Conservation (phyloP, 1,140 invertebrate genomes). For the Ericerus pela region DNA sequence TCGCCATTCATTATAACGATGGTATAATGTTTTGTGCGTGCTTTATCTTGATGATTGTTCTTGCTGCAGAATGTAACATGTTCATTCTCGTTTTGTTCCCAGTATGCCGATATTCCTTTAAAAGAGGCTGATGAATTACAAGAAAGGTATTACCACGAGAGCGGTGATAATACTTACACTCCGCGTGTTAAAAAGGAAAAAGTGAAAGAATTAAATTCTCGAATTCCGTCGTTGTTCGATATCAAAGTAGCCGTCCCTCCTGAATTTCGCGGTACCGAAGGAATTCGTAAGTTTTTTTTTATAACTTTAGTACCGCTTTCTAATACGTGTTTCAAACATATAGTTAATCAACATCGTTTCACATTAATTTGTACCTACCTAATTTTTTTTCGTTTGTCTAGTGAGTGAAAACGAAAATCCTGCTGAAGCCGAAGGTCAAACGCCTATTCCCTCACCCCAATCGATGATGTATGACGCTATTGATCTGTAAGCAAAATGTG, state of each 20-base stretch:
- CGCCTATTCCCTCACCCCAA: background rate
- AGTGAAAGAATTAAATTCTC: background rate
- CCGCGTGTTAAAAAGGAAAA: background rate
- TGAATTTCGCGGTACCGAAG: background rate
- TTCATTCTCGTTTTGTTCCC: background rate
- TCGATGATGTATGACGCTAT: background rate
- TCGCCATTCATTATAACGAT: too few relatives aligned
- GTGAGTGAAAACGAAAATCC: background rate
- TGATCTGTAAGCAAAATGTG: background rate
- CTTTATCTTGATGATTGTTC: too few relatives aligned
- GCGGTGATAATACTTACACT: background rate
- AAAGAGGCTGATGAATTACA: slow-evolving; percentile 1
- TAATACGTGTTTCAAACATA: too few relatives aligned
- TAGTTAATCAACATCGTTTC: too few relatives aligned
- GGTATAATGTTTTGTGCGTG: too few relatives aligned
- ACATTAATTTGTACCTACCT: background rate
- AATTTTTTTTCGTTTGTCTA: background rate
- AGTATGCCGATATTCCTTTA: background rate
- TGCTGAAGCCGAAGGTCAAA: background rate
- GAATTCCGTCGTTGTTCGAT: slow-evolving; percentile 2
- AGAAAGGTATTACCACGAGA: background rate
- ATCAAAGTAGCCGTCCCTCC: background rate
- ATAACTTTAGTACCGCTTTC: background rate
- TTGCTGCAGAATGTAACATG: background rate
- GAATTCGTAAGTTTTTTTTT: background rate